A percentile compares a stretch with the other conserved stretches of the same genome.
Conservation (phyloP, 1,140 invertebrate genomes). For the Homalodisca vitripennis region DNA sequence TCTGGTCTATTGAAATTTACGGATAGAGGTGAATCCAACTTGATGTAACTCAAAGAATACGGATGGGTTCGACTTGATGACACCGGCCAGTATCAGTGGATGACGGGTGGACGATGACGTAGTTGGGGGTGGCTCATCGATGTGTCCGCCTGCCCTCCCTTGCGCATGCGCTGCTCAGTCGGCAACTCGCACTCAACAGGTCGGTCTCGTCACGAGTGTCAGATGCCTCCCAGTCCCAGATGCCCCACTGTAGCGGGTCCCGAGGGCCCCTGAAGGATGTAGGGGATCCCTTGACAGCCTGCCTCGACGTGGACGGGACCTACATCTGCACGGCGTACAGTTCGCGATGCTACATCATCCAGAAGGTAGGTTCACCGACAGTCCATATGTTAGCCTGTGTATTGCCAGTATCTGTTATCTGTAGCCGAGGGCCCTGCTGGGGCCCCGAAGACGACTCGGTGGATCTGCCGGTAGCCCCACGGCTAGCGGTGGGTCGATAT, state of each 20-base stretch:
- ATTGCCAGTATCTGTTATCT: neutral
- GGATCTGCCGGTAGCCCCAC: neutral
- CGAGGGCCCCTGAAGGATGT: slow-evolving; percentile 19
- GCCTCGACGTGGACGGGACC: slow-evolving; percentile 56
- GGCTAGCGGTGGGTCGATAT: neutral
- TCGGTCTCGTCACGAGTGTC: slow-evolving; percentile 16
- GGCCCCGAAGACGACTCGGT: neutral
- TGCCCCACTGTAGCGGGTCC: slow-evolving; percentile 27
- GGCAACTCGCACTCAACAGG: slow-evolving; percentile 15
- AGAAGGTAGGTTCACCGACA: slow-evolving; percentile 53
- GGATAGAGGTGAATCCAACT: no score
- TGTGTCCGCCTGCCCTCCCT: neutral
- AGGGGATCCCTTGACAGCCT: slow-evolving; percentile 51
- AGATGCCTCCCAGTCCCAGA: slow-evolving; percentile 13
- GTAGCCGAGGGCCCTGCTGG: neutral
- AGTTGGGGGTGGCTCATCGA: slow-evolving; percentile 1
- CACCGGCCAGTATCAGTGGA: no score
- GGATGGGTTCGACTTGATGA: no score
- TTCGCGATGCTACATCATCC: slow-evolving; percentile 60
- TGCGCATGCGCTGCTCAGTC: neutral
- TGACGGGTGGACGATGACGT: neutral
- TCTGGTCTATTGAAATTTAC: no score
- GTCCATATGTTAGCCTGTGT: slow-evolving; percentile 9
- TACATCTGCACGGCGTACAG: slow-evolving; percentile 60
- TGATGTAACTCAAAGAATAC: no score